These are phyloP conservation scores for Ciconia maguari DNA, from an alignment of 2,113 vertebrate species.

Conservation along the genomic window DNA sequence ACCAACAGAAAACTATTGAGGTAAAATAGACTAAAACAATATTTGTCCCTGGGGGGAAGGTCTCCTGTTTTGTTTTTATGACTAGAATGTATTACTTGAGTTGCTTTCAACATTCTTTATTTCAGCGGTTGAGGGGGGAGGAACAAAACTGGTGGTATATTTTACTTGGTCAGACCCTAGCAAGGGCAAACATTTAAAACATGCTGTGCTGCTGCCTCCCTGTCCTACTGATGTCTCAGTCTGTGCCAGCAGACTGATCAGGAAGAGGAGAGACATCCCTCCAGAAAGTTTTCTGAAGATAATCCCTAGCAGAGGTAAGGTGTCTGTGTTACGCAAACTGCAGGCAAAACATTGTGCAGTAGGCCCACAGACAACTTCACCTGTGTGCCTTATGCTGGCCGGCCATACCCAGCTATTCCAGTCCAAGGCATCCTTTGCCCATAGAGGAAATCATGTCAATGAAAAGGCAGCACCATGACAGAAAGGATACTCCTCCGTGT, in stretches of 20 bases:
- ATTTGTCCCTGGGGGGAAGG: neutral
- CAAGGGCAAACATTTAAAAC: neutral
- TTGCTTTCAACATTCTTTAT: neutral
- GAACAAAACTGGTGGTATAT: neutral
- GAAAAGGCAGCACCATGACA: neutral
- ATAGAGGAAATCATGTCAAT: neutral
- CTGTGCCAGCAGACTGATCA: neutral
- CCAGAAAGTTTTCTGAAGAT: neutral
- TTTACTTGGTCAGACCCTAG: neutral
- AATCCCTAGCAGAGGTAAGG: neutral
- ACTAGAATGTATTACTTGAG: neutral
- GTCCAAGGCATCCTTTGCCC: neutral
- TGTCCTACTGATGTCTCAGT: neutral
- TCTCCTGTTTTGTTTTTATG: neutral
- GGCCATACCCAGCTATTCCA: neutral
- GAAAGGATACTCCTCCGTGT: neutral
- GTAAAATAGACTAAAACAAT: slow-evolving; percentile 64
- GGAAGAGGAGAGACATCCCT: neutral
- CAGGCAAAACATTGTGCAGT: neutral
- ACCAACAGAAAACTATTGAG: slow-evolving; percentile 97
- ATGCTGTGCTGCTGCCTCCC: neutral
- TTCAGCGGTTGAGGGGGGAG: neutral
- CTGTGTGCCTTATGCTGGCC: neutral
- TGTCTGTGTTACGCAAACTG: neutral
- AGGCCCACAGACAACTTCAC: neutral